Evolutionary conservation across 92 coral and sea anemone genomes (phyloP), one percentile per base, ranked within the genome.

Genomic region (Phymanthus crucifer): DNA sequence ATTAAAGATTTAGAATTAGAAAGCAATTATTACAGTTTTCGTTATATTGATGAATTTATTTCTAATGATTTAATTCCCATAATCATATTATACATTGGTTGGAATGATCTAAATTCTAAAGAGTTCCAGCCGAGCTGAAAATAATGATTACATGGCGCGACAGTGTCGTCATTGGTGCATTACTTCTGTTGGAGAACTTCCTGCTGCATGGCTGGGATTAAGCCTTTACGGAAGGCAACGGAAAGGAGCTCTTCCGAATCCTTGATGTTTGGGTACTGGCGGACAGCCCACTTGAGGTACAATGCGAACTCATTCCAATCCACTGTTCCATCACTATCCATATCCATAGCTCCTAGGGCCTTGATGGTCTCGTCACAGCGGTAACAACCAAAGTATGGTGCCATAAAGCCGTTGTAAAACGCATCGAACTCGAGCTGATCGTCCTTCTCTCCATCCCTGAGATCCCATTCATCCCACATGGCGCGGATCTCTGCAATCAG

Each of bases 391-490:
- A 91, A 91, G 82, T 88, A 91, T 4, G 96, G 92, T 27, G 92
- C 89, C 84, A 91, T 80, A 56, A 91, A 91, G 7, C 90, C 92
- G 40, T 89, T 88, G 84, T 91, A 89, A 87, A 91, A 91, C 18
- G 96, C 87, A 18, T 88, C 83, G 68, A 91, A 91, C 2, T 88
- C 86, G 1, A 91, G 87, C 32, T 27, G 46, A 69, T 78, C 94
- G 73, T 91, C 92, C 73, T 50, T 83, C 75, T 29, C 40, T 70
- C 72, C 92, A 45, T 73, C 89, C 77, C 80, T 82, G 76, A 67
- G 77, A 50, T 90, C 94, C 94, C 94, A 90, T 43, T 80, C 94
- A 37, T 90, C 94, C 91, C 90, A 88, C 92, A 81, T 89, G 36
- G 78, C 82, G 21, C 93, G 89, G 23, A 89, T 80, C 56, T 89